Base-by-base conservation (phyloP, 1,140 invertebrate species). In the Lycorma delicatula region DNA sequence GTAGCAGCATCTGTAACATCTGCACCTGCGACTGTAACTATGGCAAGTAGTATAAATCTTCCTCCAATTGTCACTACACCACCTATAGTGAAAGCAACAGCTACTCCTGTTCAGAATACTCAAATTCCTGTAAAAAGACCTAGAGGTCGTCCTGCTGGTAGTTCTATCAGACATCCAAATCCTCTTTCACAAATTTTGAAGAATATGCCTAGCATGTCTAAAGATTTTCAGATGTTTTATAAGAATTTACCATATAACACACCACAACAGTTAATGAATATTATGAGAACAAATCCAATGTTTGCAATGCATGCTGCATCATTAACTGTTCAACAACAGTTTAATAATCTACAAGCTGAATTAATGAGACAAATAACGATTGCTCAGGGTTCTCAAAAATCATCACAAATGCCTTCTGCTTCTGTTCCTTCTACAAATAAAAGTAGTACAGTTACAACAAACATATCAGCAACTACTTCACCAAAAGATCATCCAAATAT, bases 121-220 rank as follows among this genome's bases (percentile, higher is more conserved):
- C 4, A 26, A 1, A 16, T 36, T 6, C 56, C 56, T n/a, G 41
- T 56, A 38, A 57, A 51, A 49, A 6, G 56, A n/a, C 46, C 46
- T 6, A 18, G 56, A 27, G 56, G 56, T 50, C 56, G 56, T 23
- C 56, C 56, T 1, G 27, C 56, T 23, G 50, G 36, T 23, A 38
- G 29, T 26, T 36, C 28, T 6, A n/a, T 57, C 3, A 28, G 56
- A 6, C 56, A 57, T n/a, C 23, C 26, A 18, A 57, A 57, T n/a
- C 56, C 56, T 2, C 23, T 12, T 18, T 13, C 18, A 1, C 23
- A 50, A 3, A 23, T 48, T 13, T n/a, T 28, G 12, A 12, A 28
- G 3, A 23, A 31, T 1, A 25, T 22, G 6, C 7, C 22, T 2
- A 34, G 47, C 1, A 25, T 7, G n/a, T 26, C 29, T 7, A 31